These are phyloP conservation scores for Diaperis boleti DNA, from an alignment of 2,888 invertebrate species.

Conservation along the genomic window DNA sequence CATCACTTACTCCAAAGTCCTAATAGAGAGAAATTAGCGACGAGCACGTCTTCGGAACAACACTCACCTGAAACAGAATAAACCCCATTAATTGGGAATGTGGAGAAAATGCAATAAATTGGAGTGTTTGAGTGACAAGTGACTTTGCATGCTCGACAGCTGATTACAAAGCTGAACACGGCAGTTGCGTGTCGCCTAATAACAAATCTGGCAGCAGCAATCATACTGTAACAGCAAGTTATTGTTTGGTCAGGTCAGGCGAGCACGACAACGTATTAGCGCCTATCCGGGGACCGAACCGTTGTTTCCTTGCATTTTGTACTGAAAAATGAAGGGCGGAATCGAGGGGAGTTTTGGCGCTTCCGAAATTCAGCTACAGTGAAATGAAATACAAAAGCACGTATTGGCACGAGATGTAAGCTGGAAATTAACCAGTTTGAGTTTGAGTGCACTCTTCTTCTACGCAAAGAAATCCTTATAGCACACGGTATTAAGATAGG, in stretches of 20 bases:
- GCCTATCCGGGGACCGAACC: slow-evolving; percentile 46
- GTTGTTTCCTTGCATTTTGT: slow-evolving; percentile 34
- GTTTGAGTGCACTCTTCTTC: too few species aligned
- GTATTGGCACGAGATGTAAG: background rate
- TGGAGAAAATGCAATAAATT: slow-evolving; percentile 32
- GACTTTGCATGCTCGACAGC: slow-evolving; percentile 60
- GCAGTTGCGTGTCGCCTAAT: slow-evolving; percentile 60
- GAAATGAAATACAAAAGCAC: background rate
- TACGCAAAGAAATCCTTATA: too few species aligned
- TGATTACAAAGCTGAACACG: slow-evolving; percentile 57
- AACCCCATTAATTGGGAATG: slow-evolving; percentile 38
- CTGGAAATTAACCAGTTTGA: background rate
- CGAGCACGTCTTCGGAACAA: slow-evolving; percentile 42
- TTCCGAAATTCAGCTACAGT: slow-evolving; percentile 10
- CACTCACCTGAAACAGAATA: slow-evolving; percentile 56
- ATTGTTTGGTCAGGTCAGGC: slow-evolving; percentile 61
- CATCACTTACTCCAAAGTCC: slow-evolving; percentile 37
- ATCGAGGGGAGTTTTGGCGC: slow-evolving; percentile 11
- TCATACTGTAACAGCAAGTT: slow-evolving; percentile 58
- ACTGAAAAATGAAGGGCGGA: slow-evolving; percentile 22
- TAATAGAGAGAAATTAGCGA: slow-evolving; percentile 40
- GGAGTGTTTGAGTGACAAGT: slow-evolving; percentile 55
- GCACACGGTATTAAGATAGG: too few species aligned
- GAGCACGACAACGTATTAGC: slow-evolving; percentile 55
- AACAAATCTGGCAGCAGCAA: slow-evolving; percentile 61